Conservation (phyloP, 2,888 invertebrate genomes). For the Platycnemis pennipes region DNA sequence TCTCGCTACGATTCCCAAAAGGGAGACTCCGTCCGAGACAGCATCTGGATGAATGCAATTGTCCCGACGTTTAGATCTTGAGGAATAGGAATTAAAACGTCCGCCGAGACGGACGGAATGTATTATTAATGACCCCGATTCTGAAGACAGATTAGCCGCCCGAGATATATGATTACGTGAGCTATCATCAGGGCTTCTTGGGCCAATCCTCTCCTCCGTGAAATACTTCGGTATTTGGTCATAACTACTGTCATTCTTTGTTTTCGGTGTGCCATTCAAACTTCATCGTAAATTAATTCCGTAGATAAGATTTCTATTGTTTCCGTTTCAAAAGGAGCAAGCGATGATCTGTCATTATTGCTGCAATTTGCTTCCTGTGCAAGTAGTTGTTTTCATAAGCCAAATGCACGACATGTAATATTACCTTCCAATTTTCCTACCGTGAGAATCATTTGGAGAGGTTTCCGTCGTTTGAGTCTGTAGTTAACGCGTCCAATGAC, state of each 20-base stretch:
- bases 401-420: not conserved
- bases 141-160: conserved; percentile 15
- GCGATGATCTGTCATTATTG: conserved; percentile 29
- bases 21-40: not conserved
- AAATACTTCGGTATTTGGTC: conserved; percentile 37
- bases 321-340: not conserved
- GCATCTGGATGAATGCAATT: not conserved
- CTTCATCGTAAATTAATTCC: conserved; percentile 33
- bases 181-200: not conserved
- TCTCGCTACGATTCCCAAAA: not conserved
- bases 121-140: conserved; percentile 42
- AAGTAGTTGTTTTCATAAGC: not conserved
- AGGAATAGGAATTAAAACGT: conserved; percentile 40
- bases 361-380: not conserved
- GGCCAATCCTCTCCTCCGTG: not conserved
- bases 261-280: conserved; percentile 47
- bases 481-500: not conserved
- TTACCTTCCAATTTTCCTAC: not conserved
- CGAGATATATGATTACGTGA: conserved; percentile 29
- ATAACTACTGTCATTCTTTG: conserved; percentile 42
- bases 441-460: not conserved
- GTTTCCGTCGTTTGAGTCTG: not conserved
- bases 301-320: conserved; percentile 47
- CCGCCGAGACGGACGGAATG: not conserved
- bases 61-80: conserved; percentile 8